Conservation (phyloP, 2,113 vertebrate genomes). For the Sebastes schlegelii region DNA sequence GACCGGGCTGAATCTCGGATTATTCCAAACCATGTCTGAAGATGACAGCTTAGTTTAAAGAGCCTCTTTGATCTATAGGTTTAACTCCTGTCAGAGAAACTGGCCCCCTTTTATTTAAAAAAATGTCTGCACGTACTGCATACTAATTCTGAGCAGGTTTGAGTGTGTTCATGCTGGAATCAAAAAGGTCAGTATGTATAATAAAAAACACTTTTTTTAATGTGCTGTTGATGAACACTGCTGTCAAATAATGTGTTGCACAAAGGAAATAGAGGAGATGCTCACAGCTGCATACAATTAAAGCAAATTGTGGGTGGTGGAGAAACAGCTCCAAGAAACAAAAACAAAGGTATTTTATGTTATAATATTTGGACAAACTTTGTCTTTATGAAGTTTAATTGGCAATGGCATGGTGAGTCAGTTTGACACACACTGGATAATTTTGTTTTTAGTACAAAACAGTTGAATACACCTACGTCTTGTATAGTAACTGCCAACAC, state of each 20-base stretch:
- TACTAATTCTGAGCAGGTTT: neutral
- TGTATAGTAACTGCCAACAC: too few species aligned
- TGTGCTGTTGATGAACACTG: neutral
- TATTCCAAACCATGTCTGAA: neutral
- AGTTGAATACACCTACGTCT: too few species aligned
- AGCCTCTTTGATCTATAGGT: neutral
- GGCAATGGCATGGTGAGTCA: neutral
- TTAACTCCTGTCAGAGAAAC: neutral
- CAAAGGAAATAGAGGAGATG: neutral
- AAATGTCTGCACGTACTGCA: too few species aligned
- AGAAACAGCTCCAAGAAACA: neutral
- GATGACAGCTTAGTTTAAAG: neutral
- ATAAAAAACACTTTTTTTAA: neutral
- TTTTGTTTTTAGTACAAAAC: too few species aligned
- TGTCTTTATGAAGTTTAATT: neutral
- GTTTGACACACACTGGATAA: too few species aligned
- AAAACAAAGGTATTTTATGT: neutral
- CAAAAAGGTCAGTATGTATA: neutral
- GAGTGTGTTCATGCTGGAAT: neutral
- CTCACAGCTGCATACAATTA: constrained; percentile 17
- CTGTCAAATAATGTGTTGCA: neutral
- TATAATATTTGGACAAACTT: neutral
- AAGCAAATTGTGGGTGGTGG: neutral
- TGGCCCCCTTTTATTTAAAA: neutral
- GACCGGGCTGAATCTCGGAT: neutral